A percentile compares a stretch with the other conserved stretches of the same genome.
These are phyloP conservation scores for Malurus alboscapulatus DNA, from an alignment of 2,113 vertebrate genomes.

Conservation along the genomic window DNA sequence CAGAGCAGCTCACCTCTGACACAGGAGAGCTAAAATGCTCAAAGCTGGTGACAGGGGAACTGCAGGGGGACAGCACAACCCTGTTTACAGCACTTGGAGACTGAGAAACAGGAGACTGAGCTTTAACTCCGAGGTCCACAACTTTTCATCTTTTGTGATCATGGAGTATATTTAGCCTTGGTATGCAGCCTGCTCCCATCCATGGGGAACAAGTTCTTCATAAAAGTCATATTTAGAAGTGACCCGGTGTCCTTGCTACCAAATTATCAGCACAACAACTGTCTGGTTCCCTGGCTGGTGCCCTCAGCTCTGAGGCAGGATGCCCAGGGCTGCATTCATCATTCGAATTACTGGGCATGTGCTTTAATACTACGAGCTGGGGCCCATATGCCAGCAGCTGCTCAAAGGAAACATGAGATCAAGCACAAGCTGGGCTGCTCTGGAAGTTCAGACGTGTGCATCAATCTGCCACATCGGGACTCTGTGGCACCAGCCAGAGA, in stretches of 20 bases:
- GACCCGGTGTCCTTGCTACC: conserved; percentile 58
- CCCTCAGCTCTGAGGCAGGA: not conserved
- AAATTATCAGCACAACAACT: conserved; percentile 63
- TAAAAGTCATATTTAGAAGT: conserved; percentile 56
- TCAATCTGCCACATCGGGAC: not conserved
- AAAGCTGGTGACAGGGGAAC: not conserved
- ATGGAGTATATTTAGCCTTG: conserved; percentile 54
- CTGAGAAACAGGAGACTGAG: not conserved
- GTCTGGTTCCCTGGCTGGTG: conserved; percentile 8
- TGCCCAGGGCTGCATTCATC: conserved; percentile 27
- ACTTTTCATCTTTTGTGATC: conserved; percentile 60
- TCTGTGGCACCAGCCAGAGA: not conserved
- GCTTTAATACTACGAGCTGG: not conserved
- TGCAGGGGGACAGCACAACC: not conserved
- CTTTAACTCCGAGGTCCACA: not conserved
- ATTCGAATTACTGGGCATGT: not conserved
- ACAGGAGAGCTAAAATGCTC: not conserved
- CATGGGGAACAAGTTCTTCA: conserved; percentile 43
- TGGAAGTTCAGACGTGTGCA: not conserved
- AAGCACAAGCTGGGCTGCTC: not conserved
- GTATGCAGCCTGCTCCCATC: conserved; percentile 49
- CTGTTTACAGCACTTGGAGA: not conserved
- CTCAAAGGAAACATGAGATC: conserved; percentile 12
- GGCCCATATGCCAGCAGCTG: conserved; percentile 18
- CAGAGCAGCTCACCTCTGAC: not conserved